phyloP scores from a whole-genome alignment of 2,797 vertebrate genomes.

The Rhinichthys osculus region DNA sequence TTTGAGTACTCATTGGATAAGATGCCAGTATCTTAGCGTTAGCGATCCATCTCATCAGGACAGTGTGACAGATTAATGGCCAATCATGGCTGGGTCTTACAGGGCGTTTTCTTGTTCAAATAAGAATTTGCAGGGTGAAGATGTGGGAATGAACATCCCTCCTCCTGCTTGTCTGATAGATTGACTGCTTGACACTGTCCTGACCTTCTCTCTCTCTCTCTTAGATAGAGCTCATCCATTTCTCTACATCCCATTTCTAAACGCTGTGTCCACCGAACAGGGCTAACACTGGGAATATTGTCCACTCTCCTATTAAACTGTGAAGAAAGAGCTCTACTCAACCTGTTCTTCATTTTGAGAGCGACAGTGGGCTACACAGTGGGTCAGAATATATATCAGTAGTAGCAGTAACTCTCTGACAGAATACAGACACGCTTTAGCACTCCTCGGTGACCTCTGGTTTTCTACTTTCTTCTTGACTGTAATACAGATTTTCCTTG shows the following conservation, averaged over 20 bases:
- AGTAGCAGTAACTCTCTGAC: constrained; percentile 46
- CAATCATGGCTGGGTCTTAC: constrained; percentile 58
- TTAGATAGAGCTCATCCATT: constrained; percentile 66
- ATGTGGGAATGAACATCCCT: constrained; percentile 54
- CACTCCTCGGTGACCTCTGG: constrained; percentile 73
- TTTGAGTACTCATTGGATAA: constrained; percentile 32
- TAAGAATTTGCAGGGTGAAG: constrained; percentile 54
- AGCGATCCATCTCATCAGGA: constrained; percentile 43
- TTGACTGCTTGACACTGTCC: constrained; percentile 68
- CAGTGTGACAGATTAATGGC: constrained; percentile 57
- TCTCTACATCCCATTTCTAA: constrained; percentile 69
- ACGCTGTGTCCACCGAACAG: constrained; percentile 53
- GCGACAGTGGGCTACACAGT: constrained; percentile 66
- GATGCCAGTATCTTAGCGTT: constrained; percentile 8
- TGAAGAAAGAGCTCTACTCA: constrained; percentile 67
- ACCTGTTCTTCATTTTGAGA: constrained; percentile 68
- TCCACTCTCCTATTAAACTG: constrained; percentile 61
- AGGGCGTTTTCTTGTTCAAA: constrained; percentile 51
- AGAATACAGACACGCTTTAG: constrained; percentile 68
- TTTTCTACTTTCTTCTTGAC: constrained; percentile 43
- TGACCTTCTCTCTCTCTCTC: constrained; percentile 69
- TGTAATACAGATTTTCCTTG: constrained; percentile 45
- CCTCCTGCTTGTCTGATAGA: constrained; percentile 65
- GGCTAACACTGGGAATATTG: constrained; percentile 52
- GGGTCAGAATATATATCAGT: constrained; percentile 74